Evolutionary conservation across 2,888 invertebrate genomes (phyloP).

Genomic region (Pheosia gnoma): DNA sequence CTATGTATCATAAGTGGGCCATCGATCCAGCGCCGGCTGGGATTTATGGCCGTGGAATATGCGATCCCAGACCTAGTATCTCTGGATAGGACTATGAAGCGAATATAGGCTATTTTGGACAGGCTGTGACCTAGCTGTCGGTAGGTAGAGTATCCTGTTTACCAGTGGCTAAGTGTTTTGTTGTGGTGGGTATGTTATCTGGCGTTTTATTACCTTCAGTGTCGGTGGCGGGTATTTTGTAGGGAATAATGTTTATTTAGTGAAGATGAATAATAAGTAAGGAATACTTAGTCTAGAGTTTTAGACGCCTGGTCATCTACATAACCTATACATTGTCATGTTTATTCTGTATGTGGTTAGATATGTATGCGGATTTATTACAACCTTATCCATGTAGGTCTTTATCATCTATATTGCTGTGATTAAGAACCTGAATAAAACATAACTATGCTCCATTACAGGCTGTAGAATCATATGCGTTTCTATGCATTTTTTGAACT

Average conservation of each 20-base stretch:
- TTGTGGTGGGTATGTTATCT: background rate
- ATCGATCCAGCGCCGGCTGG: conserved; percentile 65
- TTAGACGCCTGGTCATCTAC: no score
- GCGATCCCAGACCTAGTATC: background rate
- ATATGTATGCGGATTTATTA: no score
- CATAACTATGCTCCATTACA: conserved; percentile 44
- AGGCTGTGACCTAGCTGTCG: background rate
- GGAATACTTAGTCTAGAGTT: no score
- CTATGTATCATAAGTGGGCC: conserved; percentile 71
- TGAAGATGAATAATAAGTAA: background rate
- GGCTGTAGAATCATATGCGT: conserved; percentile 48
- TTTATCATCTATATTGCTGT: conserved; percentile 43
- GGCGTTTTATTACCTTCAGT: background rate
- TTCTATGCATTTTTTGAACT: no score
- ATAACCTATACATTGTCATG: no score
- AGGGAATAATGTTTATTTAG: background rate
- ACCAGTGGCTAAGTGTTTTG: background rate
- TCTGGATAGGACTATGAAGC: background rate
- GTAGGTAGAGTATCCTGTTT: background rate
- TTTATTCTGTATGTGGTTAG: no score
- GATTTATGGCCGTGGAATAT: conserved; percentile 53
- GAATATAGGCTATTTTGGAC: background rate
- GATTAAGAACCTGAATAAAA: conserved; percentile 51
- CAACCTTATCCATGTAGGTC: conserved; percentile 18
- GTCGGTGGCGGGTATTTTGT: background rate